Evolutionary conservation across 2,888 invertebrate genomes (phyloP), one percentile per base, ranked within the genome.

Genomic region (Drosophila mettleri): DNA sequence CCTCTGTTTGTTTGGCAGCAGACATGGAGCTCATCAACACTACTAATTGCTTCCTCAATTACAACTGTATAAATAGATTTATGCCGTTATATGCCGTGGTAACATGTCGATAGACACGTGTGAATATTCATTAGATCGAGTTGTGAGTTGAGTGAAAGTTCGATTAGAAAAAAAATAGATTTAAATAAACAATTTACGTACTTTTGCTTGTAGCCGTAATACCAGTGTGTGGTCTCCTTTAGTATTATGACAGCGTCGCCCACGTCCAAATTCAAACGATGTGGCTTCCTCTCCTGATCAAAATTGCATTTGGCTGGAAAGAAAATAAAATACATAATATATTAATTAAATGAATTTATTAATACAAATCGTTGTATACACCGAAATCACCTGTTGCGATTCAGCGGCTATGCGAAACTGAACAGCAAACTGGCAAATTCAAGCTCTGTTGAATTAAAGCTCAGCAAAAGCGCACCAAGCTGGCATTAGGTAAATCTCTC

Each of bases 201-300:
- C 92, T 90, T 90, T 80, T 92, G 92, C 67, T 90, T 92, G 73
- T 90, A 92, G 65, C 92, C 92, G 88, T 92, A 92, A 85, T 91
- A 92, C 92, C 92, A 92, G 68, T 92, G 89, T 41, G 90, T 88
- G 49, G 91, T 91, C 76, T 92, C 92, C 71, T 91, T 91, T 36
- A 92, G 84, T 73, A 92, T 91, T 49, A 92, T 89, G 61, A 92
- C 89, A 29, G 91, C 77, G 82, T 92, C 92, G 38, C 92, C 92
- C 69, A 92, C 92, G 87, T 92, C 92, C 70, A 92, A 69, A 52
- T 80, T 89, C 33, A 92, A 72, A 51, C 92, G 91, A 86, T 92
- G 91, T 33, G 91, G 91, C 79, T 92, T 92, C 57, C 89, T 85
- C 55, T 92, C 91, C 85, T 92, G 90, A 60, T 89, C 89, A 77